Evolutionary conservation across 2,113 vertebrate genomes (phyloP), one percentile per base, ranked within the genome.

Genomic region (Chrysochloris asiatica): DNA sequence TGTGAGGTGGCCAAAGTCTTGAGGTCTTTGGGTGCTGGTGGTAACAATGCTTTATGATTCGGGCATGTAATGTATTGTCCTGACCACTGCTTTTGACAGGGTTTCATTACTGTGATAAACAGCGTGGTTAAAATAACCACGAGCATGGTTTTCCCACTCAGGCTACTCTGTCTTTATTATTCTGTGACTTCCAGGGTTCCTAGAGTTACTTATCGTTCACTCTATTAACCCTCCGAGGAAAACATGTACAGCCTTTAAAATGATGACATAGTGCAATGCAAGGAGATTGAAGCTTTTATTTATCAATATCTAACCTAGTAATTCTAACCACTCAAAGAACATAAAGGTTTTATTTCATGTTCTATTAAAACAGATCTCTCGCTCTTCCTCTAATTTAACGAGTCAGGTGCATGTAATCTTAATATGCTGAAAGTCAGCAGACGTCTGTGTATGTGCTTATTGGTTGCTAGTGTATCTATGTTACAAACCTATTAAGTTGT

Each of bases 311-410:
- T 84, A 63, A 63, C 45, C 59, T 30, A 72, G 41, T 86, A 73
- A 88, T 84, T 19, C 28, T 72, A 86, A 81, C 21, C 0, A 3
- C 26, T 83, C 77, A 72, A 86, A 91, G 45, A 48, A 50, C 12
- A 80, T 77, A 45, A 92, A 86, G 80, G 83, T 76, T 94, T 95
- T 94, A 92, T 86, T 79, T 91, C 33, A 1, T 88, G 59, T 75
- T 94, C 61, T 88, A 90, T 95, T 86, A 77, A 92, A 86, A 54
- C 38, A 96, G 24, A 38, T 71, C 36, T 93, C 73, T 56, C 93
- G 75, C 84, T 56, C 69, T 88, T 96, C 83, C 89, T 89, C 65
- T 28, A 43, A 95, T 91, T 54, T n/a, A 41, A 86, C 89, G 3
- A 2, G 79, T 95, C 69, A 90, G 73, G 83, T 95, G 47, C 72